Base-by-base conservation (phyloP, 2,797 vertebrate genomes). In the Enteromius trimaculatus region DNA sequence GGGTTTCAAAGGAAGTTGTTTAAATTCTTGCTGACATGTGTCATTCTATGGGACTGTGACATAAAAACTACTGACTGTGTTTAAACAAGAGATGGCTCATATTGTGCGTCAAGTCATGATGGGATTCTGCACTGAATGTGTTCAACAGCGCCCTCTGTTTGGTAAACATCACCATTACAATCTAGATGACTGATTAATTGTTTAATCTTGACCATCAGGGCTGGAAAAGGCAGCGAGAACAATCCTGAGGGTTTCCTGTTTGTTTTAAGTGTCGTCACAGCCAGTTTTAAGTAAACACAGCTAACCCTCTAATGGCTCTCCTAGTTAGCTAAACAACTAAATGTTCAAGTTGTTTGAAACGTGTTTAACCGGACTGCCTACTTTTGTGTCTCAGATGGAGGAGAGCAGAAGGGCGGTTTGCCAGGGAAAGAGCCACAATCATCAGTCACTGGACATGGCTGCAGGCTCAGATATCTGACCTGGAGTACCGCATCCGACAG, bases 371-470 rank as follows among this genome's bases (percentile, higher is more conserved):
- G 5, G 39, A 17, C 68, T 17, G 23, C n/a, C 8, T 34, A 8
- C 83, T 7, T 81, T 21, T 70, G 6, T 21, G 37, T 75, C 42
- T 7, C 92, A 99, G 98, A 94, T 97, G 96, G 94, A 96, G 96
- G 81, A 95, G 98, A 82, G 96, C 98, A 13, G 97, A 98, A 92
- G 98, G 98, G 90, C 96, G 96, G 83, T 99, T 98, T 95, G 97
- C 97, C 31, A 91, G 96, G 87, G 98, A 99, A 90, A 93, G 98
- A 75, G 98, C 98, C 6, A 95, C 96, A 64, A 98, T 99, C 92
- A 97, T 99, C 93, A 99, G 98, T 91, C 98, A 97, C 93, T 99
- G 98, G 98, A 99, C 99, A 89, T 99, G 98, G 98, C 96, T 99
- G 70, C 98, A 99, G 90, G 98, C 98, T 72, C 98, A 99, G 86